A percentile compares a stretch with the other conserved stretches of the same genome.
Conservation (phyloP, 1,140 invertebrate species). For the Aphis craccivora region DNA sequence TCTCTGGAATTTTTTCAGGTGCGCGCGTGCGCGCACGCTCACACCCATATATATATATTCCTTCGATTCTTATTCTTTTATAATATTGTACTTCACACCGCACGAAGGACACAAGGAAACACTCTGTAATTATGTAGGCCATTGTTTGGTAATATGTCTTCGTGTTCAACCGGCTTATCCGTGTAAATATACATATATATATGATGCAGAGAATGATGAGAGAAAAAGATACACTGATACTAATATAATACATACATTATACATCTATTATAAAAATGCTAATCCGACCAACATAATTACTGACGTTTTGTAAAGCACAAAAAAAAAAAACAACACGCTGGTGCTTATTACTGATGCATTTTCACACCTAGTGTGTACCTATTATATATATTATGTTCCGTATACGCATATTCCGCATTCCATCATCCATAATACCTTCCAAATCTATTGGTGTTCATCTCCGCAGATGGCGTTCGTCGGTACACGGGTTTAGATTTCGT, state of each 20-base stretch:
- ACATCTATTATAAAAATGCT: constrained; percentile 45
- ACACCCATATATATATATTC: background rate
- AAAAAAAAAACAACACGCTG: constrained; percentile 26
- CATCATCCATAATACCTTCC: background rate
- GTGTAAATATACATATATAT: background rate
- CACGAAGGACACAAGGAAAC: constrained; percentile 31
- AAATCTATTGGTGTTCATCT: background rate
- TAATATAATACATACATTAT: background rate
- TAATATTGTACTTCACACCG: constrained; percentile 11
- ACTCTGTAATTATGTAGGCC: constrained; percentile 47
- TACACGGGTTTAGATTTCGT: background rate
- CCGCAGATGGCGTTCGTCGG: background rate
- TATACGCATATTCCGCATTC: constrained; percentile 39
- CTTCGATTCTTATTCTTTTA: constrained; percentile 10
- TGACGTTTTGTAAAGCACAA: constrained; percentile 40
- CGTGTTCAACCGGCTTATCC: background rate
- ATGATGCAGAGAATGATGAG: background rate
- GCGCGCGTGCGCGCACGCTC: background rate
- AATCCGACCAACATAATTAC: constrained; percentile 51
- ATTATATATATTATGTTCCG: background rate
- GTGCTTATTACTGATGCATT: constrained; percentile 39
- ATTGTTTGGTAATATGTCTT: constrained; percentile 54
- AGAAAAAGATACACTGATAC: constrained; percentile 25
- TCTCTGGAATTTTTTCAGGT: background rate
- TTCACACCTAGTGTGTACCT: constrained; percentile 28